A percentile compares a stretch with the other conserved stretches of the same genome.
Evolutionary conservation across 2,888 invertebrate species (phyloP).

Genomic region (Metallyticus violacea): DNA sequence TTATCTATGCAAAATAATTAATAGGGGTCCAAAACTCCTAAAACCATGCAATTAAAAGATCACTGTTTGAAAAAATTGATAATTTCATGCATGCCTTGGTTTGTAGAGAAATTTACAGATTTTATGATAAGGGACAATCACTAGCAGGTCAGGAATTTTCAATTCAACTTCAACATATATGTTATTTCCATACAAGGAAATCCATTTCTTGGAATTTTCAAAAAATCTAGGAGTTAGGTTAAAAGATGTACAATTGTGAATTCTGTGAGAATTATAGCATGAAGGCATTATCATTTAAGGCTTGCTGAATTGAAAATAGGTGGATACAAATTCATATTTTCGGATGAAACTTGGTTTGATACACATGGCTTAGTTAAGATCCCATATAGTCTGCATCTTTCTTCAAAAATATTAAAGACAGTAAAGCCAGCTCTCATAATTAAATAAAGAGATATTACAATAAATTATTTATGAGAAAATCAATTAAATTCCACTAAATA

Average conservation of each 20-base stretch:
- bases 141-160: neutral
- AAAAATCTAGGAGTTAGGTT: neutral
- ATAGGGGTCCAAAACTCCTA: no score
- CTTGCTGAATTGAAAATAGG: no score
- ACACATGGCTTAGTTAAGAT: no score
- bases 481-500: no score
- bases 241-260: neutral
- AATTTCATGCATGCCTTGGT: neutral
- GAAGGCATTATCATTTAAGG: neutral
- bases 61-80: no score
- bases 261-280: neutral
- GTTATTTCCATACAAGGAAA: neutral
- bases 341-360: neutral
- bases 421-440: no score
- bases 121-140: neutral
- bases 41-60: no score
- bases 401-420: no score
- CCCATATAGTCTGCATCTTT: no score
- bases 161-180: neutral
- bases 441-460: no score
- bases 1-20: no score
- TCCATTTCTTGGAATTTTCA: neutral
- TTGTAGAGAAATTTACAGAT: neutral
- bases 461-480: no score
- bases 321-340: neutral